Conservation (phyloP, 2,888 invertebrate genomes). For the Trissoscelio sp. region DNA sequence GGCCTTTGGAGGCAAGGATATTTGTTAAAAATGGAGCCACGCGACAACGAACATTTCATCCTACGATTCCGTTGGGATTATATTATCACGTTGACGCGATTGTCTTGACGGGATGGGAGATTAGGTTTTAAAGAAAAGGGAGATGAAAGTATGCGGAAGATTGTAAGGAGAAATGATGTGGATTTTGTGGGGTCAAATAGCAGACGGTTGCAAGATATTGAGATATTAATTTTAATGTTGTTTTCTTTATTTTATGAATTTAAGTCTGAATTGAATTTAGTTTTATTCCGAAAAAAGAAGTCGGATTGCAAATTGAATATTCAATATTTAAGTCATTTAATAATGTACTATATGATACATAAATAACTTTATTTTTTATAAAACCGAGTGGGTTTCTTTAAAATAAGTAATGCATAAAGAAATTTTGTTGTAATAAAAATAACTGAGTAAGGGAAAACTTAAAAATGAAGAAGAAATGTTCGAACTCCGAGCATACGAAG, state of each 20-base stretch:
- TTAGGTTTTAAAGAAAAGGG: constrained; percentile 52
- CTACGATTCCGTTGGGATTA: constrained; percentile 63
- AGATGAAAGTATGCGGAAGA: constrained; percentile 26
- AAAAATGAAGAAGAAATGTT: constrained; percentile 30
- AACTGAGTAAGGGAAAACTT: constrained; percentile 1
- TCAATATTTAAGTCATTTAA: too few relatives aligned
- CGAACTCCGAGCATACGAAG: neutral
- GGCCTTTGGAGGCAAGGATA: neutral
- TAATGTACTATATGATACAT: too few relatives aligned
- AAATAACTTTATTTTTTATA: too few relatives aligned
- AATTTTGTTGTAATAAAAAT: constrained; percentile 2
- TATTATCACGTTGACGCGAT: constrained; percentile 69
- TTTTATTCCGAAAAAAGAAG: too few relatives aligned
- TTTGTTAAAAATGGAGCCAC: constrained; percentile 20
- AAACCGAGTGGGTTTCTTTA: too few relatives aligned
- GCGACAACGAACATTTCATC: constrained; percentile 60
- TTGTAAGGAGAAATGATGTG: constrained; percentile 26
- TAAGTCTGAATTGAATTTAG: too few relatives aligned
- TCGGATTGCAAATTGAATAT: too few relatives aligned
- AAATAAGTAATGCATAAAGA: too few relatives aligned
- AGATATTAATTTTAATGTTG: too few relatives aligned
- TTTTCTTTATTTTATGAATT: too few relatives aligned
- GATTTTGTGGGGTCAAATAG: neutral
- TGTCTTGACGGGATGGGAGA: constrained; percentile 61
- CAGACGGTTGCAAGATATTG: neutral